phyloP scores from a whole-genome alignment of 2,113 vertebrate species.

The Sapayoa aenigma region DNA sequence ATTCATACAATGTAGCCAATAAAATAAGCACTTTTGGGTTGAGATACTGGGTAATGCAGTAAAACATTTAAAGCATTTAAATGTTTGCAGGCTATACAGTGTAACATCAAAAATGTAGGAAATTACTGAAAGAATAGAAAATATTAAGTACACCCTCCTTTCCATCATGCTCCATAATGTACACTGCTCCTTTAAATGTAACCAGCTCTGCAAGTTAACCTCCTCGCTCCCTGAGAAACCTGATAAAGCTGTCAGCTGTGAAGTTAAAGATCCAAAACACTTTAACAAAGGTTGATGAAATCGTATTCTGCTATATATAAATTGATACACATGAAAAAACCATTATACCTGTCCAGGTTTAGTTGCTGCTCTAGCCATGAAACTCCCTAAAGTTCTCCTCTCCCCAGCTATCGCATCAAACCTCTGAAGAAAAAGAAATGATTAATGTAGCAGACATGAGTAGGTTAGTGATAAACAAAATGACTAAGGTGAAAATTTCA shows the following conservation, averaged over 20 bases:
- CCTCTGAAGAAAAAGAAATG: slow-evolving; percentile 73
- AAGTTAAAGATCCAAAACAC: neutral
- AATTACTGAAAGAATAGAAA: neutral
- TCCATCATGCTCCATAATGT: neutral
- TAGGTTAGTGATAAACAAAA: slow-evolving; percentile 38
- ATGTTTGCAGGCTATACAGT: neutral
- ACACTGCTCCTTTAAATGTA: neutral
- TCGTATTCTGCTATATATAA: neutral
- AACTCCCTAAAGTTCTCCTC: slow-evolving; percentile 70
- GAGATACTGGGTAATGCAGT: neutral
- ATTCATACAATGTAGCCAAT: neutral
- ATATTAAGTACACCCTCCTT: neutral
- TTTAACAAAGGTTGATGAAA: neutral
- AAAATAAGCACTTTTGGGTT: neutral
- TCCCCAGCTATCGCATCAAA: slow-evolving; percentile 79
- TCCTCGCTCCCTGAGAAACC: neutral
- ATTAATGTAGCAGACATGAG: slow-evolving; percentile 28
- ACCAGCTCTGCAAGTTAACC: neutral
- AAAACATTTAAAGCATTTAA: neutral
- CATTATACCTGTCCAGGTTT: slow-evolving; percentile 79
- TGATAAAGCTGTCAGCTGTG: neutral
- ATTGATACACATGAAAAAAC: neutral
- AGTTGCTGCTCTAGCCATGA: slow-evolving; percentile 62
- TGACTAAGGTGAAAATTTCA: slow-evolving; percentile 7
- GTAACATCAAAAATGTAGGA: neutral